A percentile compares a stretch with the other conserved stretches of the same genome.
Conservation (phyloP, 1,140 invertebrate species). For the Drosophila elegans region DNA sequence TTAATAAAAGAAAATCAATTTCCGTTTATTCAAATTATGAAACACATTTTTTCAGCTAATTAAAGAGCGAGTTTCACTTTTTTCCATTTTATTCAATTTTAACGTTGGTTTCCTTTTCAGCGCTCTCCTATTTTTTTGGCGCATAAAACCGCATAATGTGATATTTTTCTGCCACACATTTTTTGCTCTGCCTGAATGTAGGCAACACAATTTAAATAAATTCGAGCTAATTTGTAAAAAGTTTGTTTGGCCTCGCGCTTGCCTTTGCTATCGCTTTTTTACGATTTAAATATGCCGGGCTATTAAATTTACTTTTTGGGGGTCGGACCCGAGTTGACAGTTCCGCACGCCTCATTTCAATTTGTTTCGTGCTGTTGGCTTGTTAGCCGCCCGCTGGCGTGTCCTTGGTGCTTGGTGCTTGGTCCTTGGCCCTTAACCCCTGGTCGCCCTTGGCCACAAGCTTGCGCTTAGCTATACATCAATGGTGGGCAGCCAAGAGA, state of each 20-base stretch:
- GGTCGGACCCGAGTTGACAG: constrained; percentile 44
- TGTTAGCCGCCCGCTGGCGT: constrained; percentile 71
- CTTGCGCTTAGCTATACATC: constrained; percentile 58
- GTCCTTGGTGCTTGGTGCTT: constrained; percentile 30
- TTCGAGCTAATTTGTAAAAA: constrained; percentile 76
- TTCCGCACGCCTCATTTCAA: constrained; percentile 67
- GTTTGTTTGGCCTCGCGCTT: constrained; percentile 54
- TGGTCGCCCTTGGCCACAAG: constrained; percentile 21
- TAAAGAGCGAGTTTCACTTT: no score
- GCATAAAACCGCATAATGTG: constrained; percentile 22
- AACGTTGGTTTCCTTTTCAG: neutral
- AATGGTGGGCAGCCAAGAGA: constrained; percentile 57
- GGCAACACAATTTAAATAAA: constrained; percentile 77
- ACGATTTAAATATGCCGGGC: constrained; percentile 74
- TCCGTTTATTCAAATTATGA: no score
- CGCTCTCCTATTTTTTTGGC: neutral
- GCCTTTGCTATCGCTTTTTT: constrained; percentile 41
- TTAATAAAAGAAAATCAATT: no score
- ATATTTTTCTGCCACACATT: constrained; percentile 48
- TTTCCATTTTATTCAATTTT: neutral
- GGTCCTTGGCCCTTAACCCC: constrained; percentile 15
- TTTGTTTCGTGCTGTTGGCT: constrained; percentile 70
- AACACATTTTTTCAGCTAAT: no score
- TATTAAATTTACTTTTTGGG: constrained; percentile 62
- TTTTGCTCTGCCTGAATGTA: constrained; percentile 18